Base-by-base conservation (phyloP, 30 jellyfish, hydroid and myxozoan species). In the Turritopsis rubra region DNA sequence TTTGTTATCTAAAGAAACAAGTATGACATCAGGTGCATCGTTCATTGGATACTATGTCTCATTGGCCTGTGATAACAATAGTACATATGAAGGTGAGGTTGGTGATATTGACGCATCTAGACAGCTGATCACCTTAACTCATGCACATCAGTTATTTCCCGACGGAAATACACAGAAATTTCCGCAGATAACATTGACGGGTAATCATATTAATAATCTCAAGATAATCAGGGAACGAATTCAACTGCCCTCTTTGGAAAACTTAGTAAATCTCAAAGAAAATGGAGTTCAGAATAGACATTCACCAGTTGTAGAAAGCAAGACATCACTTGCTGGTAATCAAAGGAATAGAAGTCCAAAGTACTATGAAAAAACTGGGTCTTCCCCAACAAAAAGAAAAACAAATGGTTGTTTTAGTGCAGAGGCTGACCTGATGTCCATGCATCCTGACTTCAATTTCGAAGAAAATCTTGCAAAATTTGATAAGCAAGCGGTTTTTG, bases 21-120 rank as follows among this genome's bases (percentile, higher is more conserved):
- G 60, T 41, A 89, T 89, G 96, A 93, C 85, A 18, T 52, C 74
- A 52, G 23, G 81, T 9, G 78, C 28, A 29, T 53, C 90, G 19
- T 90, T 90, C 81, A 83, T 90, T 72, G 97, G 97, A 21, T 84
- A 78, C 81, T 73, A 75, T n/a, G 87, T 90, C 54, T 84, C 84
- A 22, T 52, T 86, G 54, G 87, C 83, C 18, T 86, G 97, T 52
- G 95, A 89, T 72, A 83, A 79, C 53, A 78, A 80, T 24, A 75
- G 78, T 18, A 74, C 80, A 19, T 90, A 90, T 53, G 88, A 72
- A 73, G 97, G 97, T 8, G 86, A 79, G 26, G 97, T 90, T 23
- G 28, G 72, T 8, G 83, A 83, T 20, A 83, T 90, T 54, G 97
- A 90, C 75, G 53, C 95, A 20, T n/a, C 77, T 66, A 71, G 65